Percentiles rank a stretch among this genome's conserved stretches.
Evolutionary conservation across 2,113 vertebrate genomes (phyloP).

Genomic region (Pogona vitticeps): DNA sequence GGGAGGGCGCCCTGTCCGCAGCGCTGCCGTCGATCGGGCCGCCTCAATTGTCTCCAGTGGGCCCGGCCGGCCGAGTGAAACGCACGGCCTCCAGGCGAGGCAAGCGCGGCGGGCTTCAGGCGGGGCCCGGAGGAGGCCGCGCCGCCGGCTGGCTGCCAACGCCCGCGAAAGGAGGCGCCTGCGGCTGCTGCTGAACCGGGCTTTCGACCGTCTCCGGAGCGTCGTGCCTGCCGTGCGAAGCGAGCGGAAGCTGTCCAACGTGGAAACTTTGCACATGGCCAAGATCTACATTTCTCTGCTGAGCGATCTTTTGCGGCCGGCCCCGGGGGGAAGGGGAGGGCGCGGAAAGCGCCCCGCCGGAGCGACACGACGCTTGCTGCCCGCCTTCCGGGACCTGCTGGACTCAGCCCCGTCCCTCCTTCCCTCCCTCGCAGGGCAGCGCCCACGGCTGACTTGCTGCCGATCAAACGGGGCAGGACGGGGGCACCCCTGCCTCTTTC

Average conservation of each 20-base stretch:
- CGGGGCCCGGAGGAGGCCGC: constrained; percentile 52
- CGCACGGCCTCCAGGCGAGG: no score
- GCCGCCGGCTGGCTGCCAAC: constrained; percentile 80
- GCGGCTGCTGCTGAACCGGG: no score
- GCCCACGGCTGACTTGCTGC: not conserved
- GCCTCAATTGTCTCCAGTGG: not conserved
- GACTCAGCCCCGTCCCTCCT: not conserved
- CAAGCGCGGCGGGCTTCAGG: not conserved
- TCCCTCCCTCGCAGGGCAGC: not conserved
- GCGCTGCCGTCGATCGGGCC: no score
- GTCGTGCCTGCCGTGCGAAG: constrained; percentile 81
- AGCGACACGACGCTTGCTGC: no score
- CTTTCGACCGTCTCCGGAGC: constrained; percentile 83
- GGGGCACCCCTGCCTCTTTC: not conserved
- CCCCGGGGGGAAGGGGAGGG: not conserved
- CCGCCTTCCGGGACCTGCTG: not conserved
- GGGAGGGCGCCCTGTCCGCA: not conserved
- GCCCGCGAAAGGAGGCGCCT: constrained; percentile 81
- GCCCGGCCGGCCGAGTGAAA: not conserved
- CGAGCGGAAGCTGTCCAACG: constrained; percentile 82
- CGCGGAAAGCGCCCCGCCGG: no score
- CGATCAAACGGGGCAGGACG: not conserved
- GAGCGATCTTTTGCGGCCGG: constrained; percentile 73
- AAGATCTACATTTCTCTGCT: constrained; percentile 84
- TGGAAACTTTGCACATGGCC: constrained; percentile 85